Evolutionary conservation across 2,888 invertebrate species (phyloP).

Genomic region (Mesoligia furuncula): DNA sequence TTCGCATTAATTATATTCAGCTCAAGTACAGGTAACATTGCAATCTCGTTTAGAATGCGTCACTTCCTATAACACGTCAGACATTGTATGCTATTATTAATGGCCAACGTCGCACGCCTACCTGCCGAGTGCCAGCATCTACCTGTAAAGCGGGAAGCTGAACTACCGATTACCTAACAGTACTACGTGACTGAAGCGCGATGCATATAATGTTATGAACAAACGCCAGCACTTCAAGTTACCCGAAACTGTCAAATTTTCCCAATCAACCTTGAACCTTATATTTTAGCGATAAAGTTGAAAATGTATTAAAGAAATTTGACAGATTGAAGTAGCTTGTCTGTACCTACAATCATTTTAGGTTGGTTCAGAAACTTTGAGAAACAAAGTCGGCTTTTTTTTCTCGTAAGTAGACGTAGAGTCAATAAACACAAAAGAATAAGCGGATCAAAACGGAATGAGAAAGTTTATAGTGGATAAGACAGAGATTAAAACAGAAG

Average conservation of each 20-base stretch:
- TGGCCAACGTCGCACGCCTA: constrained; percentile 22
- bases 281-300: no score
- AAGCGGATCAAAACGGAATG: no score
- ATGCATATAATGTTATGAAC: not conserved
- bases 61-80: constrained; percentile 55
- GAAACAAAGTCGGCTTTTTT: not conserved
- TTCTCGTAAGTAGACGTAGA: not conserved
- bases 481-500: no score
- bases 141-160: constrained; percentile 25
- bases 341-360: not conserved
- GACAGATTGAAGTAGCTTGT: no score
- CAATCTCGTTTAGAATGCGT: constrained; percentile 45
- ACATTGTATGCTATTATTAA: constrained; percentile 56
- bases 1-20: constrained; percentile 54
- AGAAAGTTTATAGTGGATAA: no score
- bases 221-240: no score
- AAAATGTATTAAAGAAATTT: no score
- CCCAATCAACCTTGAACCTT: no score
- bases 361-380: not conserved
- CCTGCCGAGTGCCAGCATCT: not conserved
- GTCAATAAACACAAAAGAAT: no score
- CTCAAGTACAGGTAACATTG: constrained; percentile 45
- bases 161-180: constrained; percentile 25
- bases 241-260: no score
- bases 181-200: not conserved